Evolutionary conservation across 2,888 invertebrate genomes (phyloP).

Genomic region (Agrilus biguttatus): DNA sequence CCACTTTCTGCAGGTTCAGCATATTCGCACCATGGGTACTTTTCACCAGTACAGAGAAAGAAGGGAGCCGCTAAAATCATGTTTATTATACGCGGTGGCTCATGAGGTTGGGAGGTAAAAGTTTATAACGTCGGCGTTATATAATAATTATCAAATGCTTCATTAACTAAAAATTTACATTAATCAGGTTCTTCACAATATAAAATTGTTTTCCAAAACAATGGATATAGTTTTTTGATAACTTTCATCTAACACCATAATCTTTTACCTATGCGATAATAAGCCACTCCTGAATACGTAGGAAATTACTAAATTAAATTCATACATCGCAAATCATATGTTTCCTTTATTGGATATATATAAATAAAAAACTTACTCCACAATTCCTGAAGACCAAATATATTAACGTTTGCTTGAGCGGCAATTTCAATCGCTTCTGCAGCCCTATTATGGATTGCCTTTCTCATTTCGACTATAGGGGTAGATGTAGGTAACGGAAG

Average conservation of each 20-base stretch:
- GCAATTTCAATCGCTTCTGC: constrained; percentile 60
- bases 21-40: constrained; percentile 87
- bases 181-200: too few species aligned
- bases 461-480: constrained; percentile 58
- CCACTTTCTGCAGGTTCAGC: constrained; percentile 80
- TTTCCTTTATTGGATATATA: not conserved
- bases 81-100: not conserved
- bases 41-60: constrained; percentile 90
- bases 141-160: too few species aligned
- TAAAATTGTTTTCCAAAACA: too few species aligned
- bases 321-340: too few species aligned
- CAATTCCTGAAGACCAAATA: constrained; percentile 90
- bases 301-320: too few species aligned
- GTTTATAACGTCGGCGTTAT: too few species aligned
- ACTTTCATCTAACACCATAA: too few species aligned
- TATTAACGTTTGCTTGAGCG: constrained; percentile 62
- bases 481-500: constrained; percentile 60
- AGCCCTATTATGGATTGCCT: constrained; percentile 64
- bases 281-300: too few species aligned
- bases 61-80: constrained; percentile 80
- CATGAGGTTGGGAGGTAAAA: too few species aligned
- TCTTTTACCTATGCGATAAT: too few species aligned
- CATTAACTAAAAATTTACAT: too few species aligned
- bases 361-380: constrained; percentile 58
- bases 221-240: too few species aligned